phyloP scores from a whole-genome alignment of 2,888 invertebrate genomes.

The Emmelina monodactyla region DNA sequence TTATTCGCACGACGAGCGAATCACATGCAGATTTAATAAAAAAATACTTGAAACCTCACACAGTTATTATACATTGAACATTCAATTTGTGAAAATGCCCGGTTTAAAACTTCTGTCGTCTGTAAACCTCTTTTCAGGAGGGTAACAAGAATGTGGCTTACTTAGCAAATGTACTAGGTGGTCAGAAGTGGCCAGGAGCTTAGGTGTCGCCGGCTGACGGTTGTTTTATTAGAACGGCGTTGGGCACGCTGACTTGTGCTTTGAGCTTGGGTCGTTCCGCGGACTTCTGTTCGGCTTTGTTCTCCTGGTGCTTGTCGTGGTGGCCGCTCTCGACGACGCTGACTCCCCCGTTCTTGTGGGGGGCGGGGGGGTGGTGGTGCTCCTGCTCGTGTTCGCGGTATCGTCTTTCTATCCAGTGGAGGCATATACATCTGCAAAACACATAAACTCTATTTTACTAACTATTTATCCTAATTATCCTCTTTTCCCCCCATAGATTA shows the following conservation, averaged over 20 bases:
- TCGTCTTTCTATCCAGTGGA: constrained; percentile 67
- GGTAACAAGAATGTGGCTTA: no score
- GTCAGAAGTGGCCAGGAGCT: constrained; percentile 20
- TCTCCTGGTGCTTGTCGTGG: constrained; percentile 12
- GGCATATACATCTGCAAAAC: constrained; percentile 73
- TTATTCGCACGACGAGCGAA: no score
- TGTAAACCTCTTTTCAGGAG: no score
- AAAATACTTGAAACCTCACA: no score
- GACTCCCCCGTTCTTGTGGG: constrained; percentile 47
- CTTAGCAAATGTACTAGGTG: no score
- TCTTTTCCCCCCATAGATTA: no score
- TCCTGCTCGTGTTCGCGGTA: constrained; percentile 50
- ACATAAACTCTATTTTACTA: no score
- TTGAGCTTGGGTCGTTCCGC: constrained; percentile 40
- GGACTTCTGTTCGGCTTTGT: constrained; percentile 14
- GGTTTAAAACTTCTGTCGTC: no score
- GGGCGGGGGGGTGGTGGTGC: constrained; percentile 36
- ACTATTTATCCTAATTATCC: no score
- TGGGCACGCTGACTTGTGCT: constrained; percentile 57
- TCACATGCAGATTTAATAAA: no score
- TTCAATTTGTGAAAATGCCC: no score
- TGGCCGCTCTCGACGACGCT: constrained; percentile 53
- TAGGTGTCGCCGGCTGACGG: constrained; percentile 58
- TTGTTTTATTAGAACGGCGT: constrained; percentile 67
- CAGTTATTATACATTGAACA: no score